phyloP scores from a whole-genome alignment of 37 sponge, comb jelly and placozoan species.

The Amphimedon queenslandica region DNA sequence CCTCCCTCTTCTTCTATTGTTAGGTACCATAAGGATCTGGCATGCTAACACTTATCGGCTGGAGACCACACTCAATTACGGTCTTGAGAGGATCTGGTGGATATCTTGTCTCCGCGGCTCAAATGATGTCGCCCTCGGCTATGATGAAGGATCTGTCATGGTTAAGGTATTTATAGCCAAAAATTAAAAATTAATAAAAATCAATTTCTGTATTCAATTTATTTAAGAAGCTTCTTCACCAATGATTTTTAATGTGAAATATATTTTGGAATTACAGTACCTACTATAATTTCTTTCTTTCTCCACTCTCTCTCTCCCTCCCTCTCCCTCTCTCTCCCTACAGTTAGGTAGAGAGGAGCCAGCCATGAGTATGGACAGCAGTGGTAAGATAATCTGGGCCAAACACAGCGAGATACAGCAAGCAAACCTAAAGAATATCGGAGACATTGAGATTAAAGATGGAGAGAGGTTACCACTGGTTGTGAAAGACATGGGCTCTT shows the following conservation, averaged over 20 bases:
- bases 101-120: conserved; percentile 70
- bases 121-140: conserved; percentile 90
- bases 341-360: conserved; percentile 97
- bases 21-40: conserved; percentile 88
- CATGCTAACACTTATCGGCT: conserved; percentile 94
- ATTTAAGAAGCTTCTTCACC: too few species aligned
- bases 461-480: conserved; percentile 92
- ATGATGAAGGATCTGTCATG: conserved; percentile 94
- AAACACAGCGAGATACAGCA: conserved; percentile 97
- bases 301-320: not conserved
- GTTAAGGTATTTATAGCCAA: conserved; percentile 57
- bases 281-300: not conserved
- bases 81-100: conserved; percentile 96
- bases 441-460: conserved; percentile 78
- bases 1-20: not conserved
- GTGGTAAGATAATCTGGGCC: conserved; percentile 96
- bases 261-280: too few species aligned
- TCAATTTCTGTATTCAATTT: too few species aligned
- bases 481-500: conserved; percentile 96
- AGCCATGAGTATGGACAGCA: conserved; percentile 97
- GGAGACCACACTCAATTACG: conserved; percentile 97
- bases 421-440: conserved; percentile 87
- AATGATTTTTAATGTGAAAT: too few species aligned
- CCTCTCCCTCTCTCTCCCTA: not conserved
- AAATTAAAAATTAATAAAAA: not conserved